phyloP scores from a whole-genome alignment of 1,140 invertebrate genomes.

The Ridgeia piscesae region DNA sequence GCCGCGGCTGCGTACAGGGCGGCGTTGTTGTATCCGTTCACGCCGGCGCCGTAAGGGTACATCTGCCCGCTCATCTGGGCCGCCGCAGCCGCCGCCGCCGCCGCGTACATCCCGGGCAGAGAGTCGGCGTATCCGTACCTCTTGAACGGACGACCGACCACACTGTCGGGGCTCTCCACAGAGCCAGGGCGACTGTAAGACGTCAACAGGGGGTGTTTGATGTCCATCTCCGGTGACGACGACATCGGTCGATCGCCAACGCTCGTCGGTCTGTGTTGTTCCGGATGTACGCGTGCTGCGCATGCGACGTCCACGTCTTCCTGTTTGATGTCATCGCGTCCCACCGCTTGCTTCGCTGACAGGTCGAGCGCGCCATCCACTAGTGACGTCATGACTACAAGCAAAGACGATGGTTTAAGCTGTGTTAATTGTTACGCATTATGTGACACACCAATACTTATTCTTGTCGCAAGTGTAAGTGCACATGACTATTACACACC shows the following conservation, averaged over 20 bases:
- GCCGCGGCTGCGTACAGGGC: slow-evolving; percentile 31
- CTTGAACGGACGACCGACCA: slow-evolving; percentile 34
- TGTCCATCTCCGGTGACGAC: neutral
- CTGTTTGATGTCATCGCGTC: slow-evolving; percentile 17
- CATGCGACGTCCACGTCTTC: slow-evolving; percentile 28
- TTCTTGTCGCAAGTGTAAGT: too few relatives aligned
- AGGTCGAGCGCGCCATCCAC: slow-evolving; percentile 43
- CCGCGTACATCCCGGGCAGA: slow-evolving; percentile 27
- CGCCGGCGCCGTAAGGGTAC: slow-evolving; percentile 25
- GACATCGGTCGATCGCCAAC: slow-evolving; percentile 26
- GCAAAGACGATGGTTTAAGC: neutral
- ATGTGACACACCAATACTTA: too few relatives aligned
- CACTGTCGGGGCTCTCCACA: slow-evolving; percentile 12
- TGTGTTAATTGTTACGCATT: neutral
- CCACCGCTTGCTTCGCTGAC: slow-evolving; percentile 34
- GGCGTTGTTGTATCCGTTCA: slow-evolving; percentile 31
- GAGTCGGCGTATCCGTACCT: slow-evolving; percentile 35
- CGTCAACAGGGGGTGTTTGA: neutral
- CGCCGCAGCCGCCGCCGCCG: slow-evolving; percentile 29
- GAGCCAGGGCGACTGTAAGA: neutral
- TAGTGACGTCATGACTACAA: slow-evolving; percentile 24
- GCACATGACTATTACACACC: too few relatives aligned
- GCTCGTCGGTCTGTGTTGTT: slow-evolving; percentile 22
- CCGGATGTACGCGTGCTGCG: slow-evolving; percentile 17
- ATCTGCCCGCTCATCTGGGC: slow-evolving; percentile 24